Evolutionary conservation across 2,797 vertebrate species (phyloP), one percentile per base, ranked within the genome.

Genomic region (Rhabdophis nuchalis): DNA sequence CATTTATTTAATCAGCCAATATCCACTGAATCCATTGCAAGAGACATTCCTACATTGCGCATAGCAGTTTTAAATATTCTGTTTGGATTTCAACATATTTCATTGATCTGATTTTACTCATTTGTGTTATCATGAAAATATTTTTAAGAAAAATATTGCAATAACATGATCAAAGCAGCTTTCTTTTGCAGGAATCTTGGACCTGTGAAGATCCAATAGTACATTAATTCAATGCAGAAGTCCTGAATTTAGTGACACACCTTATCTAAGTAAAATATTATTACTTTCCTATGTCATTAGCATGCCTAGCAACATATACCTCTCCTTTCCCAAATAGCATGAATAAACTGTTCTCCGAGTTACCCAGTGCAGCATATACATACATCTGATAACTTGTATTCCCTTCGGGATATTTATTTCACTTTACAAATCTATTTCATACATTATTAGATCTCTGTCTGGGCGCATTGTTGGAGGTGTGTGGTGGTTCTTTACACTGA

Each of bases 401-500:
- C 88, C 94, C 96, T 95, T 90, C 92, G 95, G 95, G 94, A 95
- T 94, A 95, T 95, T 96, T 96, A 96, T 97, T 98, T 97, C 94
- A 95, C 96, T 97, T 97, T 97, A 97, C 95, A 97, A 98, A 97
- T 97, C 95, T 96, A 96, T 98, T 95, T 98, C 97, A 97, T 97
- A 97, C 98, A 97, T 98, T 97, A 98, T 96, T 96, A 99, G 99
- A 98, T 99, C 99, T 97, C 98, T 99, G 96, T 99, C 99, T 96
- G 99, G 99, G 64, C 99, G 99, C 94, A 99, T 99, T 96, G 99
- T 99, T 95, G 99, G 99, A 95, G 99, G 99, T 90, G 99, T 99
- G 93, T 99, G 99, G 99, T 99, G 99, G 99, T 99, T 99, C 98
- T 99, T 99, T 98, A 99, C 99, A 96, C 97, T 99, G 96, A 99